phyloP scores from a whole-genome alignment of 2,113 vertebrate species.

The Chaetorhynchus papuensis region DNA sequence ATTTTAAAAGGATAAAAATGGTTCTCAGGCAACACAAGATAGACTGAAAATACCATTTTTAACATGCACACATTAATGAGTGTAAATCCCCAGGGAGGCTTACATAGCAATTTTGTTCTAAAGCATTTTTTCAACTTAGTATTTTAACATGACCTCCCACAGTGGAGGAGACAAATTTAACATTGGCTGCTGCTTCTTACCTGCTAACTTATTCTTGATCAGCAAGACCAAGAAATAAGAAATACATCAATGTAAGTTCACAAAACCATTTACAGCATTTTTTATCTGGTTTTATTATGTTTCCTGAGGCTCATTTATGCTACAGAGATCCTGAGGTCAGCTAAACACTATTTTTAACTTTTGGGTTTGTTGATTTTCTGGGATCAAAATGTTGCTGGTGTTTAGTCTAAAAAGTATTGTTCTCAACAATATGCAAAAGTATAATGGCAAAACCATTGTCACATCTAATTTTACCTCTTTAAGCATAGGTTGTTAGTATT shows the following conservation, averaged over 20 bases:
- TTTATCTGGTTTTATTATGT: background rate
- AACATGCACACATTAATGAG: slow-evolving; percentile 14
- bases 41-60: slow-evolving; percentile 42
- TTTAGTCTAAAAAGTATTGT: slow-evolving; percentile 17
- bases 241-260: background rate
- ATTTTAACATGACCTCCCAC: slow-evolving; percentile 32
- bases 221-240: slow-evolving; percentile 40
- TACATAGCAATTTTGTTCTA: slow-evolving; percentile 36
- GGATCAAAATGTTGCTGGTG: background rate
- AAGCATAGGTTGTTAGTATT: background rate
- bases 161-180: background rate
- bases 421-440: slow-evolving; percentile 57
- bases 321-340: background rate
- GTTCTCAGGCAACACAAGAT: slow-evolving; percentile 69
- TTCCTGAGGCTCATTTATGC: background rate
- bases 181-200: slow-evolving; percentile 10
- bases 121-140: slow-evolving; percentile 46
- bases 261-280: slow-evolving; percentile 3
- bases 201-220: slow-evolving; percentile 17
- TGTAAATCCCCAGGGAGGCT: slow-evolving; percentile 16
- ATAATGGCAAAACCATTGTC: slow-evolving; percentile 50
- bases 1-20: slow-evolving; percentile 62
- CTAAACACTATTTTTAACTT: background rate
- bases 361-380: background rate
- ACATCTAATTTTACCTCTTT: slow-evolving; percentile 40